Evolutionary conservation across 2,888 invertebrate species (phyloP), one percentile per base, ranked within the genome.

Genomic region (Ptilodon capucinus): DNA sequence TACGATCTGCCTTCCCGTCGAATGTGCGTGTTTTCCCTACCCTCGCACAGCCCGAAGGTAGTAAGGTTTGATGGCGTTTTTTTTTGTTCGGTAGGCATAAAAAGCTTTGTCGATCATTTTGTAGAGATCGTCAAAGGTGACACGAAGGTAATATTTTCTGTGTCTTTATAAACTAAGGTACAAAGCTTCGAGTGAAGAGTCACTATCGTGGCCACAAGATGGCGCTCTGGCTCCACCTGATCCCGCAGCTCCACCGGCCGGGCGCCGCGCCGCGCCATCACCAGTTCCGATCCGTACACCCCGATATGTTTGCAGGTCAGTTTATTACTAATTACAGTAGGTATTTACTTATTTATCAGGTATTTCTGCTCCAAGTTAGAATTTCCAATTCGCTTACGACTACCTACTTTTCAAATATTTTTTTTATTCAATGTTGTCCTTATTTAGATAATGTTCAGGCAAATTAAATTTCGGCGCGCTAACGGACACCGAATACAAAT

Each of bases 131-230:
- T n/a, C n/a, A n/a, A n/a, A n/a, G n/a, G n/a, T n/a, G n/a, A n/a
- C n/a, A n/a, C n/a, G n/a, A n/a, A n/a, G n/a, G n/a, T n/a, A n/a
- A n/a, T n/a, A n/a, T n/a, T n/a, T n/a, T n/a, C n/a, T 23, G 23
- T n/a, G 3, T 18, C 13, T 28, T 4, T 8, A 9, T 30, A 2
- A 1, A 1, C 81, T n/a, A n/a, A 95, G 95, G 94, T 40, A 90
- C 92, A 21, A 95, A 95, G 69, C 92, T 95, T 11, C 94, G 94
- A 62, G 94, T 96, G 86, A 94, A 94, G 75, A 95, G 95, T 68
- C 97, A 97, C 87, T 97, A 97, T 86, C 93, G 97, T 17, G 96
- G 97, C 0, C 96, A 97, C 87, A 96, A 97, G 89, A 95, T 97
- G 94, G 96, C 97, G 45, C 93, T 97, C 53, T 97, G 97, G 97